Evolutionary conservation across 1,140 invertebrate genomes (phyloP), one percentile per base, ranked within the genome.

Genomic region (Lethrus apterus): DNA sequence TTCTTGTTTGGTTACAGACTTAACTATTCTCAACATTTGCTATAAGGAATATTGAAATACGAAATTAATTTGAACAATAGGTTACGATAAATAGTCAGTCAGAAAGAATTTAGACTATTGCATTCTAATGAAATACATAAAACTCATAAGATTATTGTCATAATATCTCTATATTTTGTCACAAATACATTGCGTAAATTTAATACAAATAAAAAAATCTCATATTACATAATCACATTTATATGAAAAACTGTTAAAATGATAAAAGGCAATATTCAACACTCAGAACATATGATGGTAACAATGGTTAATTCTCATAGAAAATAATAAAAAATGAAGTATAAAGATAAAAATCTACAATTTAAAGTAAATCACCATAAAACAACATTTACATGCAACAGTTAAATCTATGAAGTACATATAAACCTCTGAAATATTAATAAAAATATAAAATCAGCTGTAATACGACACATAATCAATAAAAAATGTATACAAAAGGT

Each of bases 111-210:
- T n/a, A n/a, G n/a, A n/a, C n/a, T n/a, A n/a, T n/a, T n/a, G n/a
- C n/a, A n/a, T n/a, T n/a, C n/a, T n/a, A n/a, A n/a, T n/a, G n/a
- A n/a, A n/a, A n/a, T n/a, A n/a, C n/a, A n/a, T n/a, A n/a, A n/a
- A n/a, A n/a, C n/a, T n/a, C n/a, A n/a, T n/a, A n/a, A 31, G 24
- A 7, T 26, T 26, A 26, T 26, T 10, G 14, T 11, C 4, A 31
- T 10, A 11, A 31, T n/a, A 11, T 11, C 10, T 31, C 30, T 17
- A 17, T 34, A 34, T 34, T 34, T 34, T 34, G 19, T 45, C 34
- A 45, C 33, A 45, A 45, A 45, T 18, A n/a, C n/a, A n/a, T n/a
- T n/a, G n/a, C n/a, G 14, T 33, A 26, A 26, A 26, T 7, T 7
- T 26, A 26, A 5, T 7, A 26, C 5, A 7, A 26, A 26, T 26